Conservation (phyloP, 2,888 invertebrate species). For the Dexiosoma caninum region DNA sequence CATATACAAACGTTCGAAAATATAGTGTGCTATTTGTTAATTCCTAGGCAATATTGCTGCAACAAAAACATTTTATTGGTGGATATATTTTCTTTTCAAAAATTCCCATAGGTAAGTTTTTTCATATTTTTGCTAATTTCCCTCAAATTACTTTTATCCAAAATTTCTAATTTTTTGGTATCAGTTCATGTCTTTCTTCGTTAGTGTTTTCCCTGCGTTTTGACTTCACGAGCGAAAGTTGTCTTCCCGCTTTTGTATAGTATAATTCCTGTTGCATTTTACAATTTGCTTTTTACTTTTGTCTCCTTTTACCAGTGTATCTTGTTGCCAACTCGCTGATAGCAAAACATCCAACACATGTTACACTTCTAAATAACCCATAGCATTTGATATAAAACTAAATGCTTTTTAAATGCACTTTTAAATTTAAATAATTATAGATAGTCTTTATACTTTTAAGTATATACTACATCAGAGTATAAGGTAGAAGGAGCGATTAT, state of each 20-base stretch:
- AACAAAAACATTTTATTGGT: slow-evolving; percentile 8
- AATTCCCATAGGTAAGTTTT: slow-evolving; percentile 46
- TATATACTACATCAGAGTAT: too few species aligned
- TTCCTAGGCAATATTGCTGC: neutral
- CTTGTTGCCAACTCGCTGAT: slow-evolving; percentile 29
- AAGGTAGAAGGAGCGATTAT: too few species aligned
- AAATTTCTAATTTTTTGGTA: slow-evolving; percentile 20
- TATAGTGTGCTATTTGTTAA: slow-evolving; percentile 16
- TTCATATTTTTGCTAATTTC: neutral
- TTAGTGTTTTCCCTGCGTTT: too few species aligned
- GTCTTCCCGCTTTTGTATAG: slow-evolving; percentile 70
- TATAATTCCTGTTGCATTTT: slow-evolving; percentile 56
- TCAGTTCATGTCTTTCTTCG: slow-evolving; percentile 13
- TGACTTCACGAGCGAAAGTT: slow-evolving; percentile 70
- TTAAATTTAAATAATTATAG: too few species aligned
- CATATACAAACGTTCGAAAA: neutral
- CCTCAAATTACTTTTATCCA: neutral
- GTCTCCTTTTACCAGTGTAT: neutral
- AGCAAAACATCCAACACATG: slow-evolving; percentile 2
- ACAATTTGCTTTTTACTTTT: slow-evolving; percentile 10
- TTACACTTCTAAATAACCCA: slow-evolving; percentile 45
- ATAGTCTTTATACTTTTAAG: too few species aligned
- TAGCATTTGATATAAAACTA: slow-evolving; percentile 5
- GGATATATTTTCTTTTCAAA: slow-evolving; percentile 10
- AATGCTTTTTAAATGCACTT: too few species aligned